A percentile compares a stretch with the other conserved stretches of the same genome.
Conservation (phyloP, 1,140 invertebrate genomes). For the Eumeta japonica region DNA sequence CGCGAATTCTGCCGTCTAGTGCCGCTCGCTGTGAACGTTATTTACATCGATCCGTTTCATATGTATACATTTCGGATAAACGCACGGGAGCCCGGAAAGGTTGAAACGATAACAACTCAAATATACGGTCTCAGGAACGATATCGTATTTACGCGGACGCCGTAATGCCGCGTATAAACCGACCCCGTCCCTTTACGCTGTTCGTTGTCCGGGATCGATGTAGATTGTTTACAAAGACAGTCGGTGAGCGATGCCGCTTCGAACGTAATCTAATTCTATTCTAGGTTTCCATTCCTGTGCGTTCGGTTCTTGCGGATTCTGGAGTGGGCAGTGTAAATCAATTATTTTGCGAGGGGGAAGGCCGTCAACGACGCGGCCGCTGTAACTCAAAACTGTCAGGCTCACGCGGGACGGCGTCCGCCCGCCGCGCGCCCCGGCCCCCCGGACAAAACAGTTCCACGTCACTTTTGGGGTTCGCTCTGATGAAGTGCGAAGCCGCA, state of each 20-base stretch:
- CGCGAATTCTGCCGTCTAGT: no score
- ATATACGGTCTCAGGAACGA: no score
- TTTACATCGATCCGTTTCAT: slow-evolving; percentile 1
- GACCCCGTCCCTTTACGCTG: not conserved
- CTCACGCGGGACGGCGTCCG: slow-evolving; percentile 14
- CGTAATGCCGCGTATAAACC: no score
- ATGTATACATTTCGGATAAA: not conserved
- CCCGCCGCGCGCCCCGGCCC: not conserved
- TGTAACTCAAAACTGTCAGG: slow-evolving; percentile 23
- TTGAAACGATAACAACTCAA: not conserved
- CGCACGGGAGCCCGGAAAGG: no score
- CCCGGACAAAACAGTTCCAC: not conserved
- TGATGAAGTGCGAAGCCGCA: no score
- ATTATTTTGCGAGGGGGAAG: not conserved
- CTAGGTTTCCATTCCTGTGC: not conserved
- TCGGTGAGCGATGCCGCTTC: no score
- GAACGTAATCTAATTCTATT: not conserved
- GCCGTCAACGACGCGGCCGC: not conserved
- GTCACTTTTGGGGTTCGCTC: not conserved
- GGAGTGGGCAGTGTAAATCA: not conserved
- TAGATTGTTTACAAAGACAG: not conserved
- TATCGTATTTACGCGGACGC: no score
- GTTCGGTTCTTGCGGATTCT: not conserved
- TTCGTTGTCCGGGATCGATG: not conserved
- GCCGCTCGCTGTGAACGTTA: no score